Evolutionary conservation across 2,113 vertebrate species (phyloP).

Genomic region (Brevimyrus niger): DNA sequence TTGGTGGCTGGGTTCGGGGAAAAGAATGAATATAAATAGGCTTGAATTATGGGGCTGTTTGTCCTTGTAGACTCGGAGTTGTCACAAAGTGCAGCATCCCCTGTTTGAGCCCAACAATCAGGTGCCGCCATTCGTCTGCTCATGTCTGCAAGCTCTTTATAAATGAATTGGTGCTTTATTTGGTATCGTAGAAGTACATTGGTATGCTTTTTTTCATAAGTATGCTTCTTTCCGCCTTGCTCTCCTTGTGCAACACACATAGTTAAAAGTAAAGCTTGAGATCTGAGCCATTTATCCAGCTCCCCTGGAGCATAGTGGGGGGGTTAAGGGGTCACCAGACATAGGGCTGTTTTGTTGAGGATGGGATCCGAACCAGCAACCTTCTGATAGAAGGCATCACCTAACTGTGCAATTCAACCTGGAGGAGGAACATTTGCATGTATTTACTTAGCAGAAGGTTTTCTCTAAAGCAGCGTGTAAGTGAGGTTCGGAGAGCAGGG

Average conservation of each 20-base stretch:
- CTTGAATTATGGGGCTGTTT: not conserved
- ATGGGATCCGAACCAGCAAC: not conserved
- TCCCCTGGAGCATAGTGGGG: not conserved
- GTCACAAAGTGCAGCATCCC: not conserved
- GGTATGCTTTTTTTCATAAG: not conserved
- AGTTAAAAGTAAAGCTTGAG: not conserved
- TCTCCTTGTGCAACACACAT: not conserved
- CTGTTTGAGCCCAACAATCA: not conserved
- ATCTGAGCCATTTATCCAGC: not conserved
- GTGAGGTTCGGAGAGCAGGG: not conserved
- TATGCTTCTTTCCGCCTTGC: not conserved
- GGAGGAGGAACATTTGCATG: not conserved
- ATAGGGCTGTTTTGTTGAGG: not conserved
- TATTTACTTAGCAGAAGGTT: not conserved
- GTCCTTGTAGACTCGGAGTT: not conserved
- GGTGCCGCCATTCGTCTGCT: not conserved
- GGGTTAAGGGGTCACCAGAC: not conserved
- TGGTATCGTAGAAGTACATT: not conserved
- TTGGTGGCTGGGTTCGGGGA: not conserved
- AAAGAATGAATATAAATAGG: not conserved
- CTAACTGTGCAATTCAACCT: not conserved
- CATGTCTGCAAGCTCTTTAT: not conserved
- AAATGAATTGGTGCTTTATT: not conserved
- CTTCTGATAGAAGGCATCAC: not conserved
- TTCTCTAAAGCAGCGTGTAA: not conserved